Conservation (phyloP, 2,888 invertebrate genomes). For the Graphium colonna region DNA sequence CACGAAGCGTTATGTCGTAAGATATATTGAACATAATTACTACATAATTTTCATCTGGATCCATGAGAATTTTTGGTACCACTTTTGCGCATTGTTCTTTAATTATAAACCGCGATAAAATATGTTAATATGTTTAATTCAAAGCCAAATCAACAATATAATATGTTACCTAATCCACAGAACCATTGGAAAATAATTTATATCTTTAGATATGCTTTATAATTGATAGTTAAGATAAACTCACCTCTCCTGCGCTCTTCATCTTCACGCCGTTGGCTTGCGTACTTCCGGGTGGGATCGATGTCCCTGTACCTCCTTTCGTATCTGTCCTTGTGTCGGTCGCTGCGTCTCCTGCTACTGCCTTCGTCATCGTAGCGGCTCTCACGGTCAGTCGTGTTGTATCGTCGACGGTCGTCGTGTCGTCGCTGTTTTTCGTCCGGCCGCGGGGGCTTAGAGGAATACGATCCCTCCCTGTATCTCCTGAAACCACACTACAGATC, state of each 20-base stretch:
- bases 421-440: conserved; percentile 61
- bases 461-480: conserved; percentile 74
- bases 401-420: conserved; percentile 49
- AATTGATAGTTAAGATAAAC: no score
- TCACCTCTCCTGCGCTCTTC: conserved; percentile 54
- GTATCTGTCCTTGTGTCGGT: conserved; percentile 44
- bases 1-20: no score
- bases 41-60: no score
- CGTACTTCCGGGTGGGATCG: conserved; percentile 56
- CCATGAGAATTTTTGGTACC: no score
- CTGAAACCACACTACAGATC: conserved; percentile 36
- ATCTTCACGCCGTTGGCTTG: conserved; percentile 52
- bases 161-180: no score
- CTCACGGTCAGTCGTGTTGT: conserved; percentile 56
- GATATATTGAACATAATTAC: no score
- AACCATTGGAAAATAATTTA: no score
- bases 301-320: conserved; percentile 58
- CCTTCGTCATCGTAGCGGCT: conserved; percentile 43
- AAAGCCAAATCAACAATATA: no score
- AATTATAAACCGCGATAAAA: no score
- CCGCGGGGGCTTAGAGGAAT: conserved; percentile 66
- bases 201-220: no score
- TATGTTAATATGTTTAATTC: no score
- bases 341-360: conserved; percentile 44
- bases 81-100: no score